These are phyloP conservation scores for Heliothis virescens DNA, from an alignment of 1,140 invertebrate genomes.

Conservation along the genomic window DNA sequence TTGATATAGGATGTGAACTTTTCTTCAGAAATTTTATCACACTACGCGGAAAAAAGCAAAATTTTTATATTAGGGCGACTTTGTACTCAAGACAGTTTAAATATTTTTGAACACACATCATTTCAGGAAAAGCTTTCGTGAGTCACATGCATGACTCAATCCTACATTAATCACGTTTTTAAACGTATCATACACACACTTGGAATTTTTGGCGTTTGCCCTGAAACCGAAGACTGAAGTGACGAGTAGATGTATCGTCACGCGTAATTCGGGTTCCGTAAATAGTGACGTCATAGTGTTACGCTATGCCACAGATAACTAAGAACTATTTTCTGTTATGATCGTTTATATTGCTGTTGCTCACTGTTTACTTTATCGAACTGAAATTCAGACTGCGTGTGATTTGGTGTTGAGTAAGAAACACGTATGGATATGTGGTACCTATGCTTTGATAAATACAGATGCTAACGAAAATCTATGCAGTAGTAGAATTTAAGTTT, in stretches of 20 bases:
- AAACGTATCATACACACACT: background rate
- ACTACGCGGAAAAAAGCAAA: no score
- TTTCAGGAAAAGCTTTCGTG: conserved; percentile 7
- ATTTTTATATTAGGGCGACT: no score
- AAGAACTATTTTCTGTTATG: conserved; percentile 29
- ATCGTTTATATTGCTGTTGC: background rate
- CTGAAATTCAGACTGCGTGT: conserved; percentile 27
- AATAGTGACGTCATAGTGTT: conserved; percentile 44
- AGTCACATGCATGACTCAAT: conserved; percentile 18
- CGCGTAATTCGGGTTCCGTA: conserved; percentile 57
- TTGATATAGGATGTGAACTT: no score
- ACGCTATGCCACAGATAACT: conserved; percentile 19
- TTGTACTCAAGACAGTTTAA: no score
- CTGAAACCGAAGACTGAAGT: conserved; percentile 47
- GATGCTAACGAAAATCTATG: background rate
- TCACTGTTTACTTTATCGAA: background rate
- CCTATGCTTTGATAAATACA: background rate
- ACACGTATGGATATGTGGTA: background rate
- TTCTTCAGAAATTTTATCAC: background rate
- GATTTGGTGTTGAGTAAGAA: background rate
- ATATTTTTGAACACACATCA: background rate
- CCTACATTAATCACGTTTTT: conserved; percentile 27
- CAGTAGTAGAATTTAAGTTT: no score
- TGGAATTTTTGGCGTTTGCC: background rate
- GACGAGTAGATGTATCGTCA: conserved; percentile 55